Base-by-base conservation (phyloP, 1,140 invertebrate genomes). In the Archivesica marissinica region DNA sequence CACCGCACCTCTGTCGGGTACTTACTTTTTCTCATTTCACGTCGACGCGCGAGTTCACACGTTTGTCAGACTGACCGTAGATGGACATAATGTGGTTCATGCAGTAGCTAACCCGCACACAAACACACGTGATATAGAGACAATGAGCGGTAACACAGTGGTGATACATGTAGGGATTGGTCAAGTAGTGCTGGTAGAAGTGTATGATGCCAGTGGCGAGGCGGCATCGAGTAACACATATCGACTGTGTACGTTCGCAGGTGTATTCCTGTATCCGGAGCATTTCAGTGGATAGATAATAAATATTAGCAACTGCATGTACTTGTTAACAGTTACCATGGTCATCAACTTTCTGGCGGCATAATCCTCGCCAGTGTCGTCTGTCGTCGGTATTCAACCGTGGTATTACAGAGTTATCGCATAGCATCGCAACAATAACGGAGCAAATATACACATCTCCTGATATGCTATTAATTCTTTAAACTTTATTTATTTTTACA, bases 151-250 rank as follows among this genome's bases (percentile, higher is more conserved):
- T 9, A 75, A 75, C 39, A 30, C 70, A 2, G 70, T 38, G 15
- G 28, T 75, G 0, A 35, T 75, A n/a, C 70, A 52, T 38, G 70
- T 75, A 11, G 30, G 39, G 33, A 33, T 35, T n/a, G 70, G 70
- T 9, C 70, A 75, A 30, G 25, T 47, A 15, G 70, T 75, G 0
- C n/a, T 47, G n/a, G 47, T 75, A 2, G 70, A 75, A 75, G 47
- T 52, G 3, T 75, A 75, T 52, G 70, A 50, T 13, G 47, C 54
- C 23, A 50, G 39, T 9, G 70, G 47, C 20, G 70, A 75, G 17
- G 70, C 20, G 2, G 70, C 70, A n/a, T 75, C 70, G 13, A 75
- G 47, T 23, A 47, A 75, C 20, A 75, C 28, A 52, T 75, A 75
- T 47, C 41, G 70, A 15, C 70, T 75, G 17, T 7, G 70, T 23